Evolutionary conservation across 35 echinoderm and acorn worm species (phyloP).

Genomic region (Apostichopus japonicus): DNA sequence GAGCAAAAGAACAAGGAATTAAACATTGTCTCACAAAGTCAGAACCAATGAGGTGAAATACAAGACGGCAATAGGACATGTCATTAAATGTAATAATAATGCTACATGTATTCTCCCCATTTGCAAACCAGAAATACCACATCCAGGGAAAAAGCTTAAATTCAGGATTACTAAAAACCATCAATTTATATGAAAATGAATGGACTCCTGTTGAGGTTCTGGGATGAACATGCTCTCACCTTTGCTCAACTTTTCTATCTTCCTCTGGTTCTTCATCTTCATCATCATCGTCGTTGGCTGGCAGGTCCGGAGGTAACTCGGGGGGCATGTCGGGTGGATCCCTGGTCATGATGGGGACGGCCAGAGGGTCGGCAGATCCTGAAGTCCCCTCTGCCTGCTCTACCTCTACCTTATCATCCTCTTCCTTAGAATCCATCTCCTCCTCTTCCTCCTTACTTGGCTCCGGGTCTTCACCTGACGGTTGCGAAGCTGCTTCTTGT

Average conservation of each 20-base stretch:
- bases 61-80: no score
- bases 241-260: slow-evolving; percentile 54
- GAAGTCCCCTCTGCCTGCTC: neutral
- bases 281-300: slow-evolving; percentile 48
- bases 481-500: neutral
- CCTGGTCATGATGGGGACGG: slow-evolving; percentile 34
- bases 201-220: no score
- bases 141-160: no score
- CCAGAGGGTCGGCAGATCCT: slow-evolving; percentile 7
- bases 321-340: slow-evolving; percentile 59
- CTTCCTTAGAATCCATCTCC: neutral
- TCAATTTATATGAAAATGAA: no score
- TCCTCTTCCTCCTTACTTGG: slow-evolving; percentile 32
- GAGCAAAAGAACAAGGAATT: no score
- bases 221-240: neutral
- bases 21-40: no score
- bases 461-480: neutral
- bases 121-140: no score
- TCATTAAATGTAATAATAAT: no score
- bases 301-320: slow-evolving; percentile 72
- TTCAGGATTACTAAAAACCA: no score
- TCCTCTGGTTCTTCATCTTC: slow-evolving; percentile 70
- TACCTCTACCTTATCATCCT: slow-evolving; percentile 17
- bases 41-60: no score
- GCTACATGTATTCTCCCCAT: no score